Base-by-base conservation (phyloP, 2,113 vertebrate species). In the Centropus unirufus region DNA sequence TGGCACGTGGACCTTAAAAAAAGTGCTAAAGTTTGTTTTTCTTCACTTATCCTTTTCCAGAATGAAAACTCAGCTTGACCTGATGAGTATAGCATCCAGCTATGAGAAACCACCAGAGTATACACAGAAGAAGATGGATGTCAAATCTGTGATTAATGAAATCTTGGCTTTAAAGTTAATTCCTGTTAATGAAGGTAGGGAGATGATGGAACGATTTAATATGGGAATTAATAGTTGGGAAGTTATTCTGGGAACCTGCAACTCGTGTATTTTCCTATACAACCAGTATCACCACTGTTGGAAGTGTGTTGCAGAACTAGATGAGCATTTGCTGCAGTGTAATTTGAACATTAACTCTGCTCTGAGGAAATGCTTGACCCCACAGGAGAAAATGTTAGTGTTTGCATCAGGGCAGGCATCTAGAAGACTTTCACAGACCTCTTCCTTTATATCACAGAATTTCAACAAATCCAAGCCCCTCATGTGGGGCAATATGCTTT, bases 1-100 rank as follows among this genome's bases (percentile, higher is more conserved):
- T 82, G 30, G 8, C 12, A 32, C 32, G 7, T 90, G 23, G 88
- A 7, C 13, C 29, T 32, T 73, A 72, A 57, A 18, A 69, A 67
- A 57, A 57, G 29, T 46, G 7, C 74, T 74, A 54, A 57, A 54
- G 10, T 49, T 66, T 40, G 46, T 27, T 40, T 16, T 2, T 29
- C 9, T 18, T 19, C 12, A 66, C 59, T 17, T 46, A 63, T 3
- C 2, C 11, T 51, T 74, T 80, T 86, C n/a, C 74, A 98, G 97
- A 93, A 96, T 98, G 97, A 97, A 96, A 73, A 97, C 95, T 92
- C 97, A 97, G 61, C 95, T 98, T 94, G 97, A 97, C 29, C 72
- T 98, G 63, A 95, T 97, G 94, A 97, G 84, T 73, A 89, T 97
- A 61, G 88, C 96, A 47, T 92, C 95, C 34, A 90, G 22, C 66